Evolutionary conservation across 2,113 vertebrate species (phyloP).

Genomic region (Cheirogaleus medius): DNA sequence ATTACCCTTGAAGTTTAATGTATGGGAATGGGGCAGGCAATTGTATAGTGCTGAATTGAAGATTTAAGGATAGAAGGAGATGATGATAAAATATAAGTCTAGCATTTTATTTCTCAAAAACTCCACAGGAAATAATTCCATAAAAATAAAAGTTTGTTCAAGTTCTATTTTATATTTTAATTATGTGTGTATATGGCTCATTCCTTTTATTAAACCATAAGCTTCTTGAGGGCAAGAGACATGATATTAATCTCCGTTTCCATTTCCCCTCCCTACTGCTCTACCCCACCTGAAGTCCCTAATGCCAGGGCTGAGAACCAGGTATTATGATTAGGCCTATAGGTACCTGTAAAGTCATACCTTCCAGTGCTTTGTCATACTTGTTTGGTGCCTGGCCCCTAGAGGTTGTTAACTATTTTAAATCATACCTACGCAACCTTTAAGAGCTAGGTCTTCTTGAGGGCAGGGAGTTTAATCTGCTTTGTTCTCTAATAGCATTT

Average conservation of each 20-base stretch:
- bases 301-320: not conserved
- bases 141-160: constrained; percentile 22
- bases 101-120: constrained; percentile 35
- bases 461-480: not conserved
- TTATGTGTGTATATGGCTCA: not conserved
- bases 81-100: not conserved
- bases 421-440: not conserved
- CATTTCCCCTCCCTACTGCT: not conserved
- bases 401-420: not conserved
- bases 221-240: constrained; percentile 43
- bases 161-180: not conserved
- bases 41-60: constrained; percentile 1
- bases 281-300: not conserved
- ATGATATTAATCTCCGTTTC: not conserved
- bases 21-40: not conserved
- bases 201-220: constrained; percentile 35
- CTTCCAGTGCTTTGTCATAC: not conserved
- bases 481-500: not conserved
- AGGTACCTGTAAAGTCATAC: not conserved
- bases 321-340: not conserved
- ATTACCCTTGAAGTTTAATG: constrained; percentile 52
- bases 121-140: not conserved
- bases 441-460: not conserved
- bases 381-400: not conserved
- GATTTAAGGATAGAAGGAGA: constrained; percentile 28